phyloP scores from a whole-genome alignment of 2,888 invertebrate species.

The Halocaridina rubra region DNA sequence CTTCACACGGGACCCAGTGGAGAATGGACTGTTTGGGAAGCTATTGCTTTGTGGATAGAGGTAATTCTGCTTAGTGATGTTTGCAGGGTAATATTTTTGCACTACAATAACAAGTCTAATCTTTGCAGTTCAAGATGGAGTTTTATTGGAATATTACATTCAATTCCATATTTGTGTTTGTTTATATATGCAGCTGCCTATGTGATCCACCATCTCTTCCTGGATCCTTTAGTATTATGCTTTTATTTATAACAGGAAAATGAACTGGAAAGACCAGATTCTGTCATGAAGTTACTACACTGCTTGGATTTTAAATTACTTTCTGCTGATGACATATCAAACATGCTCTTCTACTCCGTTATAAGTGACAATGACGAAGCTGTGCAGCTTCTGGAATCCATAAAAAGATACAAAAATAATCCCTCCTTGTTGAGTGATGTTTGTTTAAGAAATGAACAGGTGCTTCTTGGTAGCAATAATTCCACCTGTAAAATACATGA shows the following conservation, averaged over 20 bases:
- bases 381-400: conserved; percentile 26
- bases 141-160: no score
- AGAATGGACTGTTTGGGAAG: conserved; percentile 51
- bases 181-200: background rate
- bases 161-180: background rate
- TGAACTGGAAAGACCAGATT: conserved; percentile 20
- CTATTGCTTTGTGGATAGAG: conserved; percentile 33
- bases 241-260: conserved; percentile 15
- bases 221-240: background rate
- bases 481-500: background rate
- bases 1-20: conserved; percentile 26
- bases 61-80: background rate
- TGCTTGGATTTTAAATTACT: conserved; percentile 35
- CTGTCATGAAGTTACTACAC: conserved; percentile 12
- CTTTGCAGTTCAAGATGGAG: no score
- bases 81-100: background rate
- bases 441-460: no score
- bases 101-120: no score
- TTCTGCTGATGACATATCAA: conserved; percentile 26
- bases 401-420: conserved; percentile 18
- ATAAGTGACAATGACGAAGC: conserved; percentile 34
- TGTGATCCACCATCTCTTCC: background rate
- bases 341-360: conserved; percentile 42
- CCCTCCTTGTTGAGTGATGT: no score
- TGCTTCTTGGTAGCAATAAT: background rate